Evolutionary conservation across 2,113 vertebrate species (phyloP), one percentile per base, ranked within the genome.

Genomic region (Gymnarchus niloticus): DNA sequence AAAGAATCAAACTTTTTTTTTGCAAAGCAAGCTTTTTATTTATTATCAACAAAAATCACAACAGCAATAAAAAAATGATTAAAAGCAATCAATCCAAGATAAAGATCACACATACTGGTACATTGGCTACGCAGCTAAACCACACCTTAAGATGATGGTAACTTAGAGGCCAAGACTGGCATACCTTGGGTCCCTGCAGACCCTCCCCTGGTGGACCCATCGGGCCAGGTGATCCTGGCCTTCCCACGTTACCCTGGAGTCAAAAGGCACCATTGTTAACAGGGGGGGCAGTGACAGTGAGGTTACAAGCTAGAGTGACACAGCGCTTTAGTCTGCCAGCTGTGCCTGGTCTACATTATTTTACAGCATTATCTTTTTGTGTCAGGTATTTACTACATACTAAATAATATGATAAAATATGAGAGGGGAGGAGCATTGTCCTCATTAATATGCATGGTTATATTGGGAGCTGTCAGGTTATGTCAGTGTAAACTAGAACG

Each of bases 121-220:
- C 44, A 78, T 12, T 0, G 1, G 21, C 19, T 12, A 78, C 44
- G 9, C 44, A 48, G 23, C 3, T 1, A 48, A n/a, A 46, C 8
- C 44, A 51, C 19, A 9, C 28, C 28, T 52, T 8, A 56, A 23
- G 10, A 83, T 57, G 0, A 25, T 21, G 1, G 33, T 56, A 23
- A 54, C 4, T 6, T 23, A 14, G 33, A 56, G 81, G 41, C 41
- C 41, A 48, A 48, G 56, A 19, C 65, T 52, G 23, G 56, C 86
- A 85, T 95, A 97, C 97, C 96, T 97, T 98, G 88, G 91, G 90
- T 65, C 96, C 97, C 92, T 97, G 97, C 91, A 96, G 92, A 84
- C 96, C 95, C 90, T 96, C 96, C 82, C 96, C 96, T 77, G 91
- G 92, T 87, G 95, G 95, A 87, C 96, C 97, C 82, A 82, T 37